phyloP scores from a whole-genome alignment of 1,140 invertebrate species.

The Calephelis virginiensis region DNA sequence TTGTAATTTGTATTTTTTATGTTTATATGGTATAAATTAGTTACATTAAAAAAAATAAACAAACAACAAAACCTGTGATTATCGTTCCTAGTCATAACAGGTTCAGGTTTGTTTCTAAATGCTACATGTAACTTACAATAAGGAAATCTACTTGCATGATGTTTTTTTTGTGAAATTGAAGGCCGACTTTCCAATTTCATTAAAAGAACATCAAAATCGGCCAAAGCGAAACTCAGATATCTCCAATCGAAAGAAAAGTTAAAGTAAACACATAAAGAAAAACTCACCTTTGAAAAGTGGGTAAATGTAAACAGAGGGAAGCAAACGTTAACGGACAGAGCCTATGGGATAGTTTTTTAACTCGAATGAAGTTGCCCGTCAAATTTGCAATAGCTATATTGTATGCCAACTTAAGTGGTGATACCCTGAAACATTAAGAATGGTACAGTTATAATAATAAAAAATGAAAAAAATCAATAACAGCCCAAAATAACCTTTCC shows the following conservation, averaged over 20 bases:
- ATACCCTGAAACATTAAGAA: slow-evolving; percentile 44
- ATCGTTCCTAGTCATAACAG: no score
- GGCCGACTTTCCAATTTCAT: no score
- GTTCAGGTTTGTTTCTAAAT: no score
- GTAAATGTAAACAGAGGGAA: slow-evolving; percentile 48
- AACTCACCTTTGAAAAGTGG: slow-evolving; percentile 51
- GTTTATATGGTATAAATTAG: no score
- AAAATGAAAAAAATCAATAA: background rate
- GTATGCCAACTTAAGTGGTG: slow-evolving; percentile 44
- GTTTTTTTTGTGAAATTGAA: no score
- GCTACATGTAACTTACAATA: no score
- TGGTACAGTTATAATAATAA: background rate
- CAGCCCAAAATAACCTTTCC: no score
- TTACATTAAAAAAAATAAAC: no score
- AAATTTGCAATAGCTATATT: slow-evolving; percentile 76
- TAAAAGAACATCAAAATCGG: no score
- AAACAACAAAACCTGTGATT: no score
- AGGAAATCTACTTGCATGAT: no score
- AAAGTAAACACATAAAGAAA: background rate
- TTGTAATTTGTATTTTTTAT: no score
- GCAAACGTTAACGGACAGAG: slow-evolving; percentile 73
- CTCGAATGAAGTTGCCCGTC: slow-evolving; percentile 76
- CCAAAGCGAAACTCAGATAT: background rate
- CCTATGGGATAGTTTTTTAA: slow-evolving; percentile 61
- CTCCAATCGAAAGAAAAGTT: background rate